Conservation (phyloP, 2,888 invertebrate genomes). For the Periphyllus acericola region DNA sequence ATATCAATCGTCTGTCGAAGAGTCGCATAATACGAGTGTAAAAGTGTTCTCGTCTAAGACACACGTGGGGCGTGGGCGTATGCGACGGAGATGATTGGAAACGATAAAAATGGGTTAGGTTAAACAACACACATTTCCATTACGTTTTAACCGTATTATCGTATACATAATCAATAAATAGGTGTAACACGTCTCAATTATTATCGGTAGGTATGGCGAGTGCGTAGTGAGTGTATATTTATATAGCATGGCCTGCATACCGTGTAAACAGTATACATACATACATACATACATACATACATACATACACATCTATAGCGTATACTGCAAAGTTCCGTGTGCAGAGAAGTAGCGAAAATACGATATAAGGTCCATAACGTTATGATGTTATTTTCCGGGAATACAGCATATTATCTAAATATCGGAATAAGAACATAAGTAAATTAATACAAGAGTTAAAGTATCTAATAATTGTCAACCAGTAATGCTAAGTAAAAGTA, state of each 20-base stretch:
- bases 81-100: neutral
- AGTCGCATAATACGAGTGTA: neutral
- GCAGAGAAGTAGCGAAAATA: too few species aligned
- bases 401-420: too few species aligned
- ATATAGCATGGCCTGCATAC: neutral
- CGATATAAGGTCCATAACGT: too few species aligned
- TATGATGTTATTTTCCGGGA: too few species aligned
- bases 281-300: too few species aligned
- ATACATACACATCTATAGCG: too few species aligned
- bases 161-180: neutral
- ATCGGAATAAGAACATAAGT: too few species aligned
- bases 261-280: neutral
- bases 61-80: neutral
- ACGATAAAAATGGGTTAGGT: slow-evolving; percentile 25
- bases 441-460: too few species aligned
- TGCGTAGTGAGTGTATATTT: neutral
- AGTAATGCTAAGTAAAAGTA: too few species aligned
- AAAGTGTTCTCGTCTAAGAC: neutral
- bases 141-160: neutral
- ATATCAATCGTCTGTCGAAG: neutral
- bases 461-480: too few species aligned
- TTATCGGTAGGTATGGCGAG: too few species aligned
- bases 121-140: neutral
- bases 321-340: too few species aligned
- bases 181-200: slow-evolving; percentile 11